phyloP scores from a whole-genome alignment of 2,888 invertebrate genomes.

The Acleris literana region DNA sequence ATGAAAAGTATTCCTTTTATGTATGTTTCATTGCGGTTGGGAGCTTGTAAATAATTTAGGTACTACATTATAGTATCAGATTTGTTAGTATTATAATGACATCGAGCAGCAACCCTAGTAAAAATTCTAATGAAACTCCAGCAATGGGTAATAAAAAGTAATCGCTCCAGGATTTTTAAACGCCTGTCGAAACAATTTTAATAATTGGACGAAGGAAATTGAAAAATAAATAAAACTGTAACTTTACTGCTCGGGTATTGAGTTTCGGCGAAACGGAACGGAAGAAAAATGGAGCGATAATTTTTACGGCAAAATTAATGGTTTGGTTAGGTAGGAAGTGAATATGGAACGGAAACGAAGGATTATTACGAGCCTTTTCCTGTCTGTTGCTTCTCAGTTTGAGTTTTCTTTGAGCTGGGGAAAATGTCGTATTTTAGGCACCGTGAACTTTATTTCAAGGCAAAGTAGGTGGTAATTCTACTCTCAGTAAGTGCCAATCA shows the following conservation, averaged over 20 bases:
- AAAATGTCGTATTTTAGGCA: no score
- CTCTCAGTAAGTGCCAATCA: no score
- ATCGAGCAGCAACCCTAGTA: slow-evolving; percentile 11
- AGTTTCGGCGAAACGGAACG: slow-evolving; percentile 4
- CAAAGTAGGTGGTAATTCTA: no score
- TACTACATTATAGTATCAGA: no score
- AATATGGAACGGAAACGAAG: not conserved
- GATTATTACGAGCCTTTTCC: slow-evolving; percentile 1
- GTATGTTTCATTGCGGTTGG: no score
- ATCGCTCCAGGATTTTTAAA: slow-evolving; percentile 23
- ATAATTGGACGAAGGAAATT: slow-evolving; percentile 27
- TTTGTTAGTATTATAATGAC: not conserved
- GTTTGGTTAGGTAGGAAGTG: not conserved
- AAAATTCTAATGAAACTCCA: slow-evolving; percentile 14
- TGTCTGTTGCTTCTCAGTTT: not conserved
- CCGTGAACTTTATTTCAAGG: no score
- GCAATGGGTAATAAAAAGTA: slow-evolving; percentile 29
- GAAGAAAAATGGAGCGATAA: slow-evolving; percentile 1
- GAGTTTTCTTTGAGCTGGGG: not conserved
- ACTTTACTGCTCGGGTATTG: slow-evolving; percentile 15
- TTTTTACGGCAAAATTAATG: slow-evolving; percentile 5
- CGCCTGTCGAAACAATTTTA: slow-evolving; percentile 26
- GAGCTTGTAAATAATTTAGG: no score
- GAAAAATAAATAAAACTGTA: slow-evolving; percentile 25
- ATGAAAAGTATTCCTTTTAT: no score